These are phyloP conservation scores for Turdus rufiventris DNA, from an alignment of 2,113 vertebrate genomes.

Conservation along the genomic window DNA sequence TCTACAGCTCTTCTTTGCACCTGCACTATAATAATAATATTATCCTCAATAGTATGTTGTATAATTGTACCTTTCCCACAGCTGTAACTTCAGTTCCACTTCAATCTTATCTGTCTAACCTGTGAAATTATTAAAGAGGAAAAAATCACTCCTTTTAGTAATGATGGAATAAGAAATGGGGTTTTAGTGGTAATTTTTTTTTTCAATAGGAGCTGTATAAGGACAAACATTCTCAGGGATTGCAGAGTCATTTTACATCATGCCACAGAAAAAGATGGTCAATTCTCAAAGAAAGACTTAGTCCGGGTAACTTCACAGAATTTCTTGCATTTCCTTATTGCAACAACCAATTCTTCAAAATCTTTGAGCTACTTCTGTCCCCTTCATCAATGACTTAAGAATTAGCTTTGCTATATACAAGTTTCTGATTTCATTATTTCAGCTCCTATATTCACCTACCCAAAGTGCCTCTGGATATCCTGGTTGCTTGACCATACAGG, in stretches of 20 bases:
- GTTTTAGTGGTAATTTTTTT: background rate
- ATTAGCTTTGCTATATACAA: background rate
- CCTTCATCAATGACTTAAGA: background rate
- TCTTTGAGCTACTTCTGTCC: background rate
- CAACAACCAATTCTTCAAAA: background rate
- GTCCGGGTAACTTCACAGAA: background rate
- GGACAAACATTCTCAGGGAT: background rate
- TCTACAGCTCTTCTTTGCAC: background rate
- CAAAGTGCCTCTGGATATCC: background rate
- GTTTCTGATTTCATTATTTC: background rate
- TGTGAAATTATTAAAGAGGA: background rate
- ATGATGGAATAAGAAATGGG: background rate
- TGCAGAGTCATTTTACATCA: background rate
- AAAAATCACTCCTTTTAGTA: background rate
- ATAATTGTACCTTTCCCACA: background rate
- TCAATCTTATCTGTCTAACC: background rate
- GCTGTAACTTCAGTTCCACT: background rate
- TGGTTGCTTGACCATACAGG: background rate
- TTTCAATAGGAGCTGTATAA: background rate
- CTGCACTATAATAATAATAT: background rate
- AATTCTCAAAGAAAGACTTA: background rate
- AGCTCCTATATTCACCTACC: background rate
- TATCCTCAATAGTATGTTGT: background rate
- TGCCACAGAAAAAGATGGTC: background rate
- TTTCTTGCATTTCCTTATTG: background rate